Percentiles rank a stretch among this genome's conserved stretches.
These are phyloP conservation scores for Oscheius sp. DNA, from an alignment of 2,888 invertebrate genomes.

Conservation along the genomic window DNA sequence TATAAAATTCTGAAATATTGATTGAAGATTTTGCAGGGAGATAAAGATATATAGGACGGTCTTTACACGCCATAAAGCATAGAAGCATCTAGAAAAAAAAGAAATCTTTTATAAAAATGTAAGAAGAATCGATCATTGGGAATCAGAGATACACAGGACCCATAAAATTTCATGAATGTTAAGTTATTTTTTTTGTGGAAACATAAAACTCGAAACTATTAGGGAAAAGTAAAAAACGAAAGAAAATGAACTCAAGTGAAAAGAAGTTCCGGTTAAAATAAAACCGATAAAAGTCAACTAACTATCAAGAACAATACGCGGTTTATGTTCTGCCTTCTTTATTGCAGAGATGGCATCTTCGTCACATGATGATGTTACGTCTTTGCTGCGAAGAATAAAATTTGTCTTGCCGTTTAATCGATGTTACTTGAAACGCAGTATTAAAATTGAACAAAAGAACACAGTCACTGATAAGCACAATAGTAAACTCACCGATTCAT, in stretches of 20 bases:
- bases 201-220: neutral
- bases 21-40: too few species aligned
- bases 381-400: conserved; percentile 23
- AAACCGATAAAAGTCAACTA: conserved; percentile 20
- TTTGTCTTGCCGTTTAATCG: too few species aligned
- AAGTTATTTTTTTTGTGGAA: neutral
- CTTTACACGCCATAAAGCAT: too few species aligned
- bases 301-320: conserved; percentile 21
- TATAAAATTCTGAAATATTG: too few species aligned
- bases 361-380: conserved; percentile 7
- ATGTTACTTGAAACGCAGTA: too few species aligned
- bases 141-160: neutral
- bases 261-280: conserved; percentile 3
- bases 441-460: too few species aligned
- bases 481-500: too few species aligned
- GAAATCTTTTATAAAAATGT: neutral
- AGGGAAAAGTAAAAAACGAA: neutral
- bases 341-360: conserved; percentile 17
- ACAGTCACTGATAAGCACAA: too few species aligned
- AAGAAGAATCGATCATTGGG: neutral
- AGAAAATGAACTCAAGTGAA: conserved; percentile 8
- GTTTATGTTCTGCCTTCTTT: conserved; percentile 6
- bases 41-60: too few species aligned
- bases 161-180: neutral
- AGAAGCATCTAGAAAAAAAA: neutral